These are phyloP conservation scores for Etheostoma perlongum DNA, from an alignment of 2,797 vertebrate species.

Conservation along the genomic window DNA sequence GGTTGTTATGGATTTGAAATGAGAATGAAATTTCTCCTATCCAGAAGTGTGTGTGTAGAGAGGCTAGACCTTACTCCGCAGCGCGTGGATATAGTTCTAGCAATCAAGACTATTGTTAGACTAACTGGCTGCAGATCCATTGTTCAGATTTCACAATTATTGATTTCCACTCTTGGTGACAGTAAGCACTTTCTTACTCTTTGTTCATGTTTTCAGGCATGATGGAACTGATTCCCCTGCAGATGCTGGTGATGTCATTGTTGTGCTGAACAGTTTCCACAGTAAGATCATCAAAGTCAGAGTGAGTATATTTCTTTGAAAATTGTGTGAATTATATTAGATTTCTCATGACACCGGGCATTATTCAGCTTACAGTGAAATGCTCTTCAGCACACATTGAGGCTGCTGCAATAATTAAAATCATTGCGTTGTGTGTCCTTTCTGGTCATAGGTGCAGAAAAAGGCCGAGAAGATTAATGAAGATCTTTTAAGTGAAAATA, in stretches of 20 bases:
- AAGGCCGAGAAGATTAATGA: slow-evolving; percentile 90
- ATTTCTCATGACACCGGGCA: background rate
- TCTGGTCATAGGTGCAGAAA: slow-evolving; percentile 90
- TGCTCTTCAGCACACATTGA: slow-evolving; percentile 1
- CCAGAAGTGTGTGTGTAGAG: too few species aligned
- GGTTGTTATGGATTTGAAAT: too few species aligned
- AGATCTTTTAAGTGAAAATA: slow-evolving; percentile 89
- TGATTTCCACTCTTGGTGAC: slow-evolving; percentile 20
- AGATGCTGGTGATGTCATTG: slow-evolving; percentile 84
- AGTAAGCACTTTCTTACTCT: slow-evolving; percentile 6
- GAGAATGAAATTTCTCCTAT: too few species aligned
- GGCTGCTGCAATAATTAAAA: background rate
- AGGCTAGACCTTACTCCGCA: too few species aligned
- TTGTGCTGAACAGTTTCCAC: slow-evolving; percentile 93
- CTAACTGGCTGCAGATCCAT: slow-evolving; percentile 8
- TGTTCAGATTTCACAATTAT: background rate
- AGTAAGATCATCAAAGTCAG: slow-evolving; percentile 96
- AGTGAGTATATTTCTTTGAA: slow-evolving; percentile 82
- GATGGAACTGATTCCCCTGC: slow-evolving; percentile 92
- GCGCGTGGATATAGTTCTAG: too few species aligned
- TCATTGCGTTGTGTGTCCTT: slow-evolving; percentile 25
- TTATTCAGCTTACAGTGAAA: background rate
- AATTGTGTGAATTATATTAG: background rate
- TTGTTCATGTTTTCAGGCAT: slow-evolving; percentile 82
- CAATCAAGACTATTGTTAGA: background rate